Percentiles rank a stretch among this genome's conserved stretches.
These are phyloP conservation scores for Teinopalpus imperialis DNA, from an alignment of 2,888 invertebrate species.

Conservation along the genomic window DNA sequence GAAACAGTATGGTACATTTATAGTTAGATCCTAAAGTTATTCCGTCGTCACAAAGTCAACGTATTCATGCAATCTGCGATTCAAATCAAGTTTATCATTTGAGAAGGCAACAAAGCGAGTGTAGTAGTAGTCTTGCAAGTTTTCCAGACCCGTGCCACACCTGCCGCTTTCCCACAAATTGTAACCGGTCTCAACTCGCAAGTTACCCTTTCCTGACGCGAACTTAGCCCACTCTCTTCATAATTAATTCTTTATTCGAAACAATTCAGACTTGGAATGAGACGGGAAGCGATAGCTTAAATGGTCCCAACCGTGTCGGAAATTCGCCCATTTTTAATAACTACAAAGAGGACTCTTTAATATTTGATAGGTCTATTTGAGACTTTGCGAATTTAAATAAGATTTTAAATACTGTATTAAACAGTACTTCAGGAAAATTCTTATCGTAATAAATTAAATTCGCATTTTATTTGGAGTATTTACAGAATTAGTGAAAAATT, in stretches of 20 bases:
- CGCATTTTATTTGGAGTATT: too few relatives aligned
- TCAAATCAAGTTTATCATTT: slow-evolving; percentile 77
- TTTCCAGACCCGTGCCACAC: slow-evolving; percentile 64
- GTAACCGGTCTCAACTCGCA: slow-evolving; percentile 69
- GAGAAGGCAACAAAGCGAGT: slow-evolving; percentile 76
- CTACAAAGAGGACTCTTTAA: slow-evolving; percentile 17
- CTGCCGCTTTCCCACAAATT: slow-evolving; percentile 78
- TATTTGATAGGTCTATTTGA: slow-evolving; percentile 15
- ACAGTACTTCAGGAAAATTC: neutral
- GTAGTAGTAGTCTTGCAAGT: slow-evolving; percentile 58
- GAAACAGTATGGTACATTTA: slow-evolving; percentile 12
- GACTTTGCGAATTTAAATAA: slow-evolving; percentile 8
- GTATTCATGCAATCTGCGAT: slow-evolving; percentile 68
- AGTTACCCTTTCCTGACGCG: slow-evolving; percentile 55
- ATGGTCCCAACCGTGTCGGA: slow-evolving; percentile 75
- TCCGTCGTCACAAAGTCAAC: slow-evolving; percentile 31
- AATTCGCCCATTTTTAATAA: slow-evolving; percentile 76
- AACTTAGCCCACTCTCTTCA: slow-evolving; percentile 71
- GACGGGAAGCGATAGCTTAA: slow-evolving; percentile 65
- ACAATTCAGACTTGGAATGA: slow-evolving; percentile 73
- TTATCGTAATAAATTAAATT: too few relatives aligned
- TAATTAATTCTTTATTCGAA: slow-evolving; percentile 82
- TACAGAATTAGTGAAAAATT: too few relatives aligned
- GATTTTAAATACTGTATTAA: neutral
- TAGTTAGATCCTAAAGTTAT: slow-evolving; percentile 18